Conservation (phyloP, 1,140 invertebrate genomes). For the Ganaspis sp. region DNA sequence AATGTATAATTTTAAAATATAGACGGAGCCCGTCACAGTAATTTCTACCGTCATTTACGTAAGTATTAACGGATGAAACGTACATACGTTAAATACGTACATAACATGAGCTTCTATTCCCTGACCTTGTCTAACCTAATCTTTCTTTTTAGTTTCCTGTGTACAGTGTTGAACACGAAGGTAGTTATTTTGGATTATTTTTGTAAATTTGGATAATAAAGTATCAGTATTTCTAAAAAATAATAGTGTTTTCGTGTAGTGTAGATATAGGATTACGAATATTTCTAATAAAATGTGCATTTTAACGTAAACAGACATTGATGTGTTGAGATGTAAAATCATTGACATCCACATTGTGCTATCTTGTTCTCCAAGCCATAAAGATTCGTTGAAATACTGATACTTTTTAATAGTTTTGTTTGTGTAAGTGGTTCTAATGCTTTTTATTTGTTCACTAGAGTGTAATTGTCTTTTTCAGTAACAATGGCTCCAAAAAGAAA, state of each 20-base stretch:
- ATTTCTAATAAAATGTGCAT: neutral
- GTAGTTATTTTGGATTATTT: neutral
- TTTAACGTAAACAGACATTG: neutral
- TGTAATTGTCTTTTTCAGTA: conserved; percentile 33
- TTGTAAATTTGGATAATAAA: neutral
- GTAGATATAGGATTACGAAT: neutral
- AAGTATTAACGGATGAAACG: no score
- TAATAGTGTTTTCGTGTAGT: neutral
- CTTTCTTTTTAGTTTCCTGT: conserved; percentile 27
- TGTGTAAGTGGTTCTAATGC: neutral
- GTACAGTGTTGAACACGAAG: neutral
- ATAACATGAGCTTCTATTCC: no score
- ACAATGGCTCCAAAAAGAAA: conserved; percentile 98
- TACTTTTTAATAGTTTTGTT: neutral
- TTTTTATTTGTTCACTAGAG: neutral
- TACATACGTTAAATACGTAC: no score
- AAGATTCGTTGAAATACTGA: neutral
- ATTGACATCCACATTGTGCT: neutral
- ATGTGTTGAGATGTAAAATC: conserved; percentile 11
- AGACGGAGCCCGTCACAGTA: no score
- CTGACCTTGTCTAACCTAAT: neutral
- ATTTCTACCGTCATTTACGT: no score
- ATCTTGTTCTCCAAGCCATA: neutral
- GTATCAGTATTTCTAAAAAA: conserved; percentile 8
- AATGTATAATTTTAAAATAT: no score